Percentiles rank a stretch among this genome's conserved stretches.
These are phyloP conservation scores for Drosophila leonis DNA, from an alignment of 2,888 invertebrate genomes.

Conservation along the genomic window DNA sequence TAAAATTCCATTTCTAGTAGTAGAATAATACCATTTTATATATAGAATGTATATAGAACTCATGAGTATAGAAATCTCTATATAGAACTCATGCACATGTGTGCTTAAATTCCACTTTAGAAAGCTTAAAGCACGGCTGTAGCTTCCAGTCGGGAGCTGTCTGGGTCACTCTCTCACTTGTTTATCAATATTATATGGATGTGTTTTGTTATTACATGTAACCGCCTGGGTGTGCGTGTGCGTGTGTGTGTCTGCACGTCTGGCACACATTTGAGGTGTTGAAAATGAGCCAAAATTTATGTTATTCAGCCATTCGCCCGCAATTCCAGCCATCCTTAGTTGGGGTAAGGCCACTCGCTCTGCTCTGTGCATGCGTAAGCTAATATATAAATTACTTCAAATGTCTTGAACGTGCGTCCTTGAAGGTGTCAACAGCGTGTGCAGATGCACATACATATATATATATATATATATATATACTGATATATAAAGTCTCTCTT, in stretches of 20 bases:
- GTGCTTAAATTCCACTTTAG: background rate
- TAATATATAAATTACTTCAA: slow-evolving; percentile 59
- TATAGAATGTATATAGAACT: background rate
- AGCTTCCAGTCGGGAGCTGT: slow-evolving; percentile 1
- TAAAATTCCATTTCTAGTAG: no score
- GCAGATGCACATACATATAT: background rate
- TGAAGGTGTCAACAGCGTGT: slow-evolving; percentile 31
- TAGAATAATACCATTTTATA: no score
- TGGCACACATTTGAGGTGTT: slow-evolving; percentile 60
- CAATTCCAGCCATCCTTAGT: slow-evolving; percentile 13
- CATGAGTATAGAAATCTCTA: no score
- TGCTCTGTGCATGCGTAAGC: slow-evolving; percentile 5
- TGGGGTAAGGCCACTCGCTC: slow-evolving; percentile 7
- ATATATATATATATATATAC: background rate
- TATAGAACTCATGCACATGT: background rate
- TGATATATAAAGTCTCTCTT: background rate
- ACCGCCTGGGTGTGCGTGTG: background rate
- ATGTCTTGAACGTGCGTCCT: slow-evolving; percentile 60
- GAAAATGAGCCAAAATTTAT: slow-evolving; percentile 65
- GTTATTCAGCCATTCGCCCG: slow-evolving; percentile 31
- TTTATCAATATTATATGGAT: slow-evolving; percentile 35
- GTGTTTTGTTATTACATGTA: slow-evolving; percentile 39
- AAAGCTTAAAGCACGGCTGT: background rate
- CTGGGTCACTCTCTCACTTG: background rate
- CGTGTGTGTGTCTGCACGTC: slow-evolving; percentile 23